A percentile compares a stretch with the other conserved stretches of the same genome.
Conservation (phyloP, 2,113 vertebrate genomes). For the Chionis minor region DNA sequence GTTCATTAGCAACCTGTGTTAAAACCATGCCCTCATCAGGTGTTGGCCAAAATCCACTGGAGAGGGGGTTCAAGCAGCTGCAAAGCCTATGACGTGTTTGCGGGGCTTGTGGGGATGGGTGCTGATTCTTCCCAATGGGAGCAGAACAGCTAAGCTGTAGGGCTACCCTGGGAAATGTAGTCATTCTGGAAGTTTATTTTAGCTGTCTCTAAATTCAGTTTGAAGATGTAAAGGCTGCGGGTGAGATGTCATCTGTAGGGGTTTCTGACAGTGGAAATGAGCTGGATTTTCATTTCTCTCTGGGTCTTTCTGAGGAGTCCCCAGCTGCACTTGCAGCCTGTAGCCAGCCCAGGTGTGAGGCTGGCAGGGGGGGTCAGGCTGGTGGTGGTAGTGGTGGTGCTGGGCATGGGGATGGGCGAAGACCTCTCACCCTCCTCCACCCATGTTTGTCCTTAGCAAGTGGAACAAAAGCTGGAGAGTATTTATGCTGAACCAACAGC, state of each 20-base stretch:
- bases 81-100: rapidly evolving
- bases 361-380: background rate
- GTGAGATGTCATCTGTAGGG: background rate
- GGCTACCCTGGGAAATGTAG: too few species aligned
- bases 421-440: background rate
- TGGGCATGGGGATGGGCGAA: background rate
- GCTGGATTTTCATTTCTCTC: background rate
- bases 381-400: background rate
- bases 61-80: background rate
- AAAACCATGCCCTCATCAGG: background rate
- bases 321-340: background rate
- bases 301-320: background rate
- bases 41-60: background rate
- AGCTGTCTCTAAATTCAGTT: background rate
- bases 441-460: background rate
- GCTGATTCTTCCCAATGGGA: background rate
- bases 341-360: background rate
- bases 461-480: background rate
- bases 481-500: background rate
- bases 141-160: too few species aligned
- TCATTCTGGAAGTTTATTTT: background rate
- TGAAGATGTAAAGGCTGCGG: background rate
- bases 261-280: background rate
- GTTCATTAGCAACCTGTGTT: background rate
- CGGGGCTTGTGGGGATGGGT: background rate